phyloP scores from a whole-genome alignment of 1,140 invertebrate genomes.

The Gerris buenoi region DNA sequence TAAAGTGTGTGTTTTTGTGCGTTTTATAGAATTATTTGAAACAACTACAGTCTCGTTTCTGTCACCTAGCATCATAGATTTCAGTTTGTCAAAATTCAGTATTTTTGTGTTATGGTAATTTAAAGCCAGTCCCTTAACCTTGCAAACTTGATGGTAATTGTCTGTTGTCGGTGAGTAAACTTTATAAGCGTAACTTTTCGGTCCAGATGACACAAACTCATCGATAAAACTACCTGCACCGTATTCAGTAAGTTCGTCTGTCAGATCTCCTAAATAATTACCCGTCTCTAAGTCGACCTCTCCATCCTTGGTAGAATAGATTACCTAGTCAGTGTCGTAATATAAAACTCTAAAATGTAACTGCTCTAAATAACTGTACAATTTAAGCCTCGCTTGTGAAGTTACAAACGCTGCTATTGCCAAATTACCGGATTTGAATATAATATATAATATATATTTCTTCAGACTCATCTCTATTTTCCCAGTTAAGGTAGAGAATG shows the following conservation, averaged over 20 bases:
- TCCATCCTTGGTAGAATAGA: slow-evolving; percentile 19
- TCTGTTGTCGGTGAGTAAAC: neutral
- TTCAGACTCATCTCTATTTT: neutral
- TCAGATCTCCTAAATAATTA: slow-evolving; percentile 24
- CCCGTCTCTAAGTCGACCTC: neutral
- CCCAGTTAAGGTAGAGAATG: neutral
- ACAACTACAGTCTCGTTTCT: too few species aligned
- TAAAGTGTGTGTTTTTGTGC: too few species aligned
- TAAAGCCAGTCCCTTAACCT: neutral
- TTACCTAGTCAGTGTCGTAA: slow-evolving; percentile 30
- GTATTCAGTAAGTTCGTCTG: slow-evolving; percentile 23
- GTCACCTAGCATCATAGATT: too few species aligned
- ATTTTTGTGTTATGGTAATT: neutral
- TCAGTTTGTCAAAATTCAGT: too few species aligned
- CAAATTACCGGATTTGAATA: slow-evolving; percentile 28
- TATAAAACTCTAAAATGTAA: slow-evolving; percentile 27
- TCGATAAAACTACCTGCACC: slow-evolving; percentile 23
- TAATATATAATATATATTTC: neutral
- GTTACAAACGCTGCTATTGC: slow-evolving; percentile 29
- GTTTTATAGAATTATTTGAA: too few species aligned
- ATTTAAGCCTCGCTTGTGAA: slow-evolving; percentile 28
- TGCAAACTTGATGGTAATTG: neutral
- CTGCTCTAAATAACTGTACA: slow-evolving; percentile 28
- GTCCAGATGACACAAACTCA: slow-evolving; percentile 23
- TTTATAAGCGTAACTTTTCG: slow-evolving; percentile 25